These are phyloP conservation scores for Smittia sp. DNA, from an alignment of 2,888 invertebrate genomes.

Conservation along the genomic window DNA sequence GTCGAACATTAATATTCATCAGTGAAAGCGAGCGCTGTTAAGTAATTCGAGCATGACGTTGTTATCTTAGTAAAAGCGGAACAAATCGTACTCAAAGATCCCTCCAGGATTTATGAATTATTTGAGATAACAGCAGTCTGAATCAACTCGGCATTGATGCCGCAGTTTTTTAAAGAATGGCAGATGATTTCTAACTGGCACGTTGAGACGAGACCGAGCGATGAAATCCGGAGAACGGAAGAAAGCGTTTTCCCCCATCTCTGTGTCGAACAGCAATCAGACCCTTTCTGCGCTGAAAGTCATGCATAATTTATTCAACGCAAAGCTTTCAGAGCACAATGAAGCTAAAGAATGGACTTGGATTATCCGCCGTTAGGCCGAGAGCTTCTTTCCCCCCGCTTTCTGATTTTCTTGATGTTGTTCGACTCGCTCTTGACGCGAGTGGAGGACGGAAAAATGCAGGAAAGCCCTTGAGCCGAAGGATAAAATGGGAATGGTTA, in stretches of 20 bases:
- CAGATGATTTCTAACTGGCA: neutral
- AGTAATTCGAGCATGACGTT: too few species aligned
- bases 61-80: too few species aligned
- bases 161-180: neutral
- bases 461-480: neutral
- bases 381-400: neutral
- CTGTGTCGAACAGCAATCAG: neutral
- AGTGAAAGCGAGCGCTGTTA: too few species aligned
- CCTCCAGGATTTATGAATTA: neutral
- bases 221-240: neutral
- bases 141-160: neutral
- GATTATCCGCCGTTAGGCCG: slow-evolving; percentile 11
- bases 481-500: too few species aligned
- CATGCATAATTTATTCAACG: slow-evolving; percentile 24
- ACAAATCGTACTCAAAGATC: too few species aligned
- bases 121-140: neutral
- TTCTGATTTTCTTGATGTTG: slow-evolving; percentile 9
- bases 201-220: neutral
- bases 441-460: neutral
- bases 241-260: neutral
- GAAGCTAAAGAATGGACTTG: slow-evolving; percentile 22
- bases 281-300: neutral
- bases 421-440: neutral
- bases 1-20: too few species aligned
- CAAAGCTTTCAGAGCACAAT: slow-evolving; percentile 1